Conservation (phyloP, 2,797 vertebrate genomes). For the Periparus ater region DNA sequence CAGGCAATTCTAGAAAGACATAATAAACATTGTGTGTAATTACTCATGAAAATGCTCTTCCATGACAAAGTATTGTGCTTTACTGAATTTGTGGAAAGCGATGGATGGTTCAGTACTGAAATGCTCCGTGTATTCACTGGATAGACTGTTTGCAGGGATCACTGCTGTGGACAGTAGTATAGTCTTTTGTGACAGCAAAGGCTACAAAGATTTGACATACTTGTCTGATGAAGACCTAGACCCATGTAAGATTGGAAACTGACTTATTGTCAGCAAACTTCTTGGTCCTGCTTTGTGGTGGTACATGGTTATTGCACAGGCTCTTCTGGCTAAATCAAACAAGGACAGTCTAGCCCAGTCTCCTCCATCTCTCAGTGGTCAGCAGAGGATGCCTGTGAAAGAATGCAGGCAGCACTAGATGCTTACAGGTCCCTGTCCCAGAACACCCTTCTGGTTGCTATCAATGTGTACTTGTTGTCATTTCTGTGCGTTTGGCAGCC, state of each 20-base stretch:
- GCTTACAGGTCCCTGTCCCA: neutral
- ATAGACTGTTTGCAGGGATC: neutral
- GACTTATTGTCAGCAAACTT: neutral
- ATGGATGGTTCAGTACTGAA: neutral
- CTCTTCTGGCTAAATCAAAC: neutral
- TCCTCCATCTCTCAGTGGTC: neutral
- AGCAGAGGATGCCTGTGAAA: neutral
- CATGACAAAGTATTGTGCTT: neutral
- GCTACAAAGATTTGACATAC: neutral
- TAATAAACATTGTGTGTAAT: neutral
- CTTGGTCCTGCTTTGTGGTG: neutral
- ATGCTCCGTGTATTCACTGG: neutral
- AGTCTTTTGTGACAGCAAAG: neutral
- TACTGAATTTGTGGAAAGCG: neutral
- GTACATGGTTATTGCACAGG: neutral
- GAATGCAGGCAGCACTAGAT: neutral
- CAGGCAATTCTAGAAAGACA: neutral
- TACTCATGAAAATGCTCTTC: neutral
- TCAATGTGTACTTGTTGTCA: neutral
- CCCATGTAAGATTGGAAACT: fast-evolving
- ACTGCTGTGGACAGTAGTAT: neutral
- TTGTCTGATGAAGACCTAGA: neutral
- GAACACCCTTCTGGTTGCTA: neutral
- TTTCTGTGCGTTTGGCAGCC: neutral
- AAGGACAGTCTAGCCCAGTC: neutral